Base-by-base conservation (phyloP, 2,888 invertebrate species). In the Alviniconcha strummeri region DNA sequence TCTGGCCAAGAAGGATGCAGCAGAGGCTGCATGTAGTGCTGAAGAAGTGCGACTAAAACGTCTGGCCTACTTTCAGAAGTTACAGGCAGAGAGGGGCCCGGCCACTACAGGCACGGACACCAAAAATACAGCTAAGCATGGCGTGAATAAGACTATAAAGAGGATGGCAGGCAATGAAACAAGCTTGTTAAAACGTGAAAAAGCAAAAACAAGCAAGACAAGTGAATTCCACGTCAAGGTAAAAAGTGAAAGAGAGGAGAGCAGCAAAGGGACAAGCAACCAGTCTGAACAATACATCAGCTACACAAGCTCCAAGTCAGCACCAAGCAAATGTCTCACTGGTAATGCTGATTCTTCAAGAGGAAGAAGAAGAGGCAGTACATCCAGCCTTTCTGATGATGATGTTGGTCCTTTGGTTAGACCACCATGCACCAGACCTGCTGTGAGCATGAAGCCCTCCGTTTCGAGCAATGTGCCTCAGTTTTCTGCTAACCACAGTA, bases 21-120 rank as follows among this genome's bases (percentile, higher is more conserved):
- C 36, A 11, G 72, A 77, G 3, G 13, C 75, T 17, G 54, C 83
- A 74, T 17, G 79, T 9, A 76, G 79, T 17, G 13, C 81, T 64
- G 89, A 91, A 83, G 90, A 91, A 81, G 82, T 90, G 0, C 85
- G 90, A 52, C 85, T 87, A 77, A 89, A 88, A 83, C 85, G 90
- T 77, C 84, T 90, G 56, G 90, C 89, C 3, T 91, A 91, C 83
- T 90, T 88, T 84, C 84, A 88, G 83, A 55, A 52, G 55, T 19
- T 56, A 19, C 52, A 64, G 19, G 15, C 54, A 15, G 60, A 57
- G 4, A 81, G 19, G 36, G 60, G 9, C 8, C 69, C n/a, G 19
- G 19, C 80, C 0, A 17, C 54, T n/a, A 36, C 19, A 17, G 64
- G 8, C 15, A 52, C 5, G 57, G 17, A 13, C 36, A 78, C 60